Evolutionary conservation across 2,797 vertebrate genomes (phyloP), one percentile per base, ranked within the genome.

Genomic region (Loris lydekkerianus): DNA sequence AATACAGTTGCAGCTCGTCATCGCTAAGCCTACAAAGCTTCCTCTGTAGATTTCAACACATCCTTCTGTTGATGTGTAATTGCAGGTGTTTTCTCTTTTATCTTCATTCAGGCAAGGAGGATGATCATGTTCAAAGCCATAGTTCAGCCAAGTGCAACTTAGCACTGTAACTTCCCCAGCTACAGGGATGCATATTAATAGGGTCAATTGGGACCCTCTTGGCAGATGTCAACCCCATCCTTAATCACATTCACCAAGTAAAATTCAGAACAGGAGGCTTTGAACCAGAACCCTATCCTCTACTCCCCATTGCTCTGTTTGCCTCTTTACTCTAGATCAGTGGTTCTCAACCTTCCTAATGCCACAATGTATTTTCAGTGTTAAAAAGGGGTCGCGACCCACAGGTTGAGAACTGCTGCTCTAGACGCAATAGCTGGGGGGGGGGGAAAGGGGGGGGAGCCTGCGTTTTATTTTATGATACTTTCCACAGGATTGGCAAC

Each of bases 71-170:
- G 89, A 23, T 60, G 78, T n/a, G 34, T 58, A 67, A 70, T 5
- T 4, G 15, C 87, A 73, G 20, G 84, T 0, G 20, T 25, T 72
- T 92, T 92, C 84, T 94, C 78, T 92, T 94, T 95, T 14, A 83
- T 94, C 88, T 96, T 84, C 91, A 93, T 85, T 93, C 91, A 82
- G 76, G 91, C 67, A 3, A 81, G 67, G 58, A 91, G 46, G 63
- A 89, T 6, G 78, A 76, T 53, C 63, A 70, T 63, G 58, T 89
- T 91, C 49, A 95, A 96, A 95, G 81, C 34, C 49, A 31, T 13
- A 78, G 78, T 40, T 81, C 70, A 70, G 29, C 82, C 94, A 93
- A 92, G 88, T 53, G 90, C 37, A 60, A 21, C 85, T 76, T 21
- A 37, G 81, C 43, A 10, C 65, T 13, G 63, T 49, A 23, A 85